A percentile compares a stretch with the other conserved stretches of the same genome.
Conservation (phyloP, 64 coral and sea anemone species). For the Montipora efflorescens region DNA sequence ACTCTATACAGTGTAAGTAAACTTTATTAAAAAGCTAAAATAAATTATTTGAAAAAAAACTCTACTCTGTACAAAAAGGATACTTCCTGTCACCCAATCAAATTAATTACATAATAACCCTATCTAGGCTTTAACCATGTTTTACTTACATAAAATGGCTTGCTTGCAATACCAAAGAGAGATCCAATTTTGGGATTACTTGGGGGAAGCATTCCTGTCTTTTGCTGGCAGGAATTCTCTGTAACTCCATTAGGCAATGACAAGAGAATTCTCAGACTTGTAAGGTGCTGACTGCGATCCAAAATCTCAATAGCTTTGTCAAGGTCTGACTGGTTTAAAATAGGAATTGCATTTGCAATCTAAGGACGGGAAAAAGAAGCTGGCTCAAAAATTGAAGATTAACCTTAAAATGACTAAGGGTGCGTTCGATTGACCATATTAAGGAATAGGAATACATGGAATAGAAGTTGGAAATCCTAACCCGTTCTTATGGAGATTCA, state of each 20-base stretch:
- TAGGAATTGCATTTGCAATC: slow-evolving; percentile 88
- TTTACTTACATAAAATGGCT: slow-evolving; percentile 40
- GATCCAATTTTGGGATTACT: slow-evolving; percentile 90
- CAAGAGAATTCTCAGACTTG: slow-evolving; percentile 88
- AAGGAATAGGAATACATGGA: too few relatives aligned
- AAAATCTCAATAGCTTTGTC: slow-evolving; percentile 96
- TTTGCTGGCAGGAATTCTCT: slow-evolving; percentile 46
- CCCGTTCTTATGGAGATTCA: too few relatives aligned
- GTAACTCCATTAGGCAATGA: slow-evolving; percentile 87
- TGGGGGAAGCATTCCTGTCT: slow-evolving; percentile 40
- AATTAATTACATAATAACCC: too few relatives aligned
- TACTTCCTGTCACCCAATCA: too few relatives aligned
- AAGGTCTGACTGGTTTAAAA: slow-evolving; percentile 91
- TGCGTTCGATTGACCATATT: too few relatives aligned
- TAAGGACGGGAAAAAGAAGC: not conserved
- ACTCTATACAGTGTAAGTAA: too few relatives aligned
- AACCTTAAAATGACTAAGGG: too few relatives aligned
- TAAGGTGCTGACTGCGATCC: slow-evolving; percentile 93
- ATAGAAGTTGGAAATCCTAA: too few relatives aligned
- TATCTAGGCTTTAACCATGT: not conserved
- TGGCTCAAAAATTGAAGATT: too few relatives aligned
- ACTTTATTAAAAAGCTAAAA: too few relatives aligned
- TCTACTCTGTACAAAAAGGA: too few relatives aligned
- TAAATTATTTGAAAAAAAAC: too few relatives aligned
- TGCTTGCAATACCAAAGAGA: slow-evolving; percentile 76